phyloP scores from a whole-genome alignment of 1,140 invertebrate species.

The Fopius arisanus region DNA sequence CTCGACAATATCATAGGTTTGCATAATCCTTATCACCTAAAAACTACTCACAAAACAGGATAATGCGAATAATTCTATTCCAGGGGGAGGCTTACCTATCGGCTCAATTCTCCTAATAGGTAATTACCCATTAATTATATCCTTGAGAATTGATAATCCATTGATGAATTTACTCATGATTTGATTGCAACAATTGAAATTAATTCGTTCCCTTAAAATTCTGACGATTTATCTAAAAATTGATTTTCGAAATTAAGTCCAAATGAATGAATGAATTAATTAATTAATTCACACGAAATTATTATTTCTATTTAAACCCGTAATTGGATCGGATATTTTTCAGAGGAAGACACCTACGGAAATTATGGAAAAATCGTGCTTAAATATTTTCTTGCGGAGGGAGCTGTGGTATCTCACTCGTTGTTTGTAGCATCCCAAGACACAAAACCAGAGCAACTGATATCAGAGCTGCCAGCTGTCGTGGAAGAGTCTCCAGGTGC shows the following conservation, averaged over 20 bases:
- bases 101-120: slow-evolving; percentile 70
- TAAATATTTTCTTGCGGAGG: slow-evolving; percentile 87
- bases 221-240: too few relatives aligned
- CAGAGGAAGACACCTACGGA: slow-evolving; percentile 83
- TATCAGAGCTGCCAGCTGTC: slow-evolving; percentile 66
- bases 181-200: background rate
- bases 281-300: background rate
- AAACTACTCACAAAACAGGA: background rate
- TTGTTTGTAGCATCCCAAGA: slow-evolving; percentile 78
- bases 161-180: background rate
- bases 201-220: too few relatives aligned
- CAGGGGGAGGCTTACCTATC: slow-evolving; percentile 70
- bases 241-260: too few relatives aligned
- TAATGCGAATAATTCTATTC: slow-evolving; percentile 39
- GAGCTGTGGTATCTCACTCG: slow-evolving; percentile 75
- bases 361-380: slow-evolving; percentile 77
- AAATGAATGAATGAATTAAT: too few relatives aligned
- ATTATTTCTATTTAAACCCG: slow-evolving; percentile 17
- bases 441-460: slow-evolving; percentile 70
- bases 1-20: slow-evolving; percentile 73
- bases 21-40: background rate
- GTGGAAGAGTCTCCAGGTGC: slow-evolving; percentile 43
- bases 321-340: slow-evolving; percentile 40
- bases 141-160: background rate
- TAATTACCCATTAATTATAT: slow-evolving; percentile 38